A percentile compares a stretch with the other conserved stretches of the same genome.
These are phyloP conservation scores for Agonopterix alstromeriana DNA, from an alignment of 2,888 invertebrate genomes.

Conservation along the genomic window DNA sequence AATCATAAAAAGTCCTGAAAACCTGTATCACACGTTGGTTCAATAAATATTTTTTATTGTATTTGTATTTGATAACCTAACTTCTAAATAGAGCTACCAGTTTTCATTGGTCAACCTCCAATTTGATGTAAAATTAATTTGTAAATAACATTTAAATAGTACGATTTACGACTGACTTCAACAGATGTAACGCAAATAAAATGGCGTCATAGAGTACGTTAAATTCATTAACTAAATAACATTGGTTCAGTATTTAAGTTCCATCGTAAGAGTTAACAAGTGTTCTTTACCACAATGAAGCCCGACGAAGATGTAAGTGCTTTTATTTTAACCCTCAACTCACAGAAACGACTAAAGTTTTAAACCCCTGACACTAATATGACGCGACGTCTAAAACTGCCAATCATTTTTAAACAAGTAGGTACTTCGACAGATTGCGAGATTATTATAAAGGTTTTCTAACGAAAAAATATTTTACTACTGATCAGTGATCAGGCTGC, in stretches of 20 bases:
- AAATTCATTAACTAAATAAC: neutral
- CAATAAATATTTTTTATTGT: too few species aligned
- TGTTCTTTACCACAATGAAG: neutral
- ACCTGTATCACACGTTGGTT: too few species aligned
- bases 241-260: neutral
- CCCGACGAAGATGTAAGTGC: neutral
- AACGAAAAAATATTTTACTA: too few species aligned
- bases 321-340: neutral
- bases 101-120: too few species aligned
- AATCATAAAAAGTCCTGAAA: too few species aligned
- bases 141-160: neutral
- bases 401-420: too few species aligned
- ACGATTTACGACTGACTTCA: neutral
- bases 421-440: too few species aligned
- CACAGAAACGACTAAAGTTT: neutral
- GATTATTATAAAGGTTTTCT: too few species aligned
- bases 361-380: neutral
- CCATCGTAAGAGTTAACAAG: neutral
- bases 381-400: too few species aligned
- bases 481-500: too few species aligned
- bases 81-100: too few species aligned
- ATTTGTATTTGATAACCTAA: too few species aligned
- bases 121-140: neutral
- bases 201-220: neutral
- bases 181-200: conserved; percentile 1